Percentiles rank a stretch among this genome's conserved stretches.
Conservation (phyloP, 2,797 vertebrate species). For the Argentina silus region DNA sequence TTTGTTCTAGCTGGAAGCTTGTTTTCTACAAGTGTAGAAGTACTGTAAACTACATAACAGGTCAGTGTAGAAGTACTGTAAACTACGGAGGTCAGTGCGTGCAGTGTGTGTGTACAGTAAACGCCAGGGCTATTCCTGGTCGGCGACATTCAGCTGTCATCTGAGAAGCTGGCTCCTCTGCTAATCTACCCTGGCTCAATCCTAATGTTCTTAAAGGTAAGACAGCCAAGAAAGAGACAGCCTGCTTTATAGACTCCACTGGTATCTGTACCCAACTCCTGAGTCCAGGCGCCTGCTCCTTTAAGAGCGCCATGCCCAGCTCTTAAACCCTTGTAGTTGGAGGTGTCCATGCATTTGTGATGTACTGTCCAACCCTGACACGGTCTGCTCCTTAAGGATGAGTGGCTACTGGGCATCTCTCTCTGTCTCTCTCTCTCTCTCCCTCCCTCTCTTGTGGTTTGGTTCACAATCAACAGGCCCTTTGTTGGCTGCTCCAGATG, state of each 20-base stretch:
- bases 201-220: conserved; percentile 53
- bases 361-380: conserved; percentile 24
- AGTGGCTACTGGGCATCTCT: conserved; percentile 52
- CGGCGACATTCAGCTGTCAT: conserved; percentile 68
- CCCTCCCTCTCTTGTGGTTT: conserved; percentile 41
- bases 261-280: conserved; percentile 2
- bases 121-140: conserved; percentile 61
- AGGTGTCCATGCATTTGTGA: conserved; percentile 15
- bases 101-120: conserved; percentile 11
- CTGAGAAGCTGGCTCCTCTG: conserved; percentile 57
- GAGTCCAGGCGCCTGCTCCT: not conserved
- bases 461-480: conserved; percentile 47
- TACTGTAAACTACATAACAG: not conserved
- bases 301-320: conserved; percentile 14
- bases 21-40: too few relatives aligned
- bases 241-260: conserved; percentile 33
- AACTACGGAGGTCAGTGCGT: not conserved
- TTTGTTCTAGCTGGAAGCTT: too few relatives aligned
- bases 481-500: conserved; percentile 68
- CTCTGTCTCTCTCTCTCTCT: conserved; percentile 27
- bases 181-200: conserved; percentile 51
- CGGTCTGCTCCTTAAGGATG: conserved; percentile 32
- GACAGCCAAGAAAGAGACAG: conserved; percentile 35
- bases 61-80: not conserved
- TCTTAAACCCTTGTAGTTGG: conserved; percentile 17